Base-by-base conservation (phyloP, 1,140 invertebrate species). In the Rhopalosiphum padi region DNA sequence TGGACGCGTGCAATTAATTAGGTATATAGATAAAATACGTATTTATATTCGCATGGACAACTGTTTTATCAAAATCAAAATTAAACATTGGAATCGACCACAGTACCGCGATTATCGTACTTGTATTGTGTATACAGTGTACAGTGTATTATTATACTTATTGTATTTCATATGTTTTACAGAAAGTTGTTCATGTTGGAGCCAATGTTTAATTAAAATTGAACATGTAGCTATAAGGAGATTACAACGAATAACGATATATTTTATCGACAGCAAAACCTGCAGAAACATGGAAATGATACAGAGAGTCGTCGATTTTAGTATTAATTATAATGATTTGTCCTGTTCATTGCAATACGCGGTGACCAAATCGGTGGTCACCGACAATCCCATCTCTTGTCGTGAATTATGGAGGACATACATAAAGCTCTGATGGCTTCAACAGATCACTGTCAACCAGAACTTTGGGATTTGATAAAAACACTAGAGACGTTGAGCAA, bases 191-290 rank as follows among this genome's bases (percentile, higher is more conserved):
- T 93, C 97, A 98, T 9, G 46, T 95, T 99, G 99, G 99, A 97
- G 97, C 94, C 98, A 98, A 94, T 98, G 99, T 95, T 96, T 99
- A 90, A 97, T 99, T 94, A 98, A 98, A 95, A 96, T 98, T 93
- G 99, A 99, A 95, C 97, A 98, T 95, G 97, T 97, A 94, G 99
- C 99, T 11, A 99, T 11, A 99, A 99, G 95, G 96, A 98, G 95
- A 97, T 97, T 94, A 98, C 98, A 55, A 96, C 97, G 82, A 97
- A 15, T 11, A 68, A 3, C 99, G 94, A 97, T 99, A 94, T 99
- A 99, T 95, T 98, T 99, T 91, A 97, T 99, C 94, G 98, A 99
- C 96, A 98, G 97, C 95, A 97, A 98, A 95, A 99, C 99, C 93
- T 41, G 41, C 41, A 96, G 99, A 94, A 98, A 98, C 94, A 97